Evolutionary conservation across 2,113 vertebrate genomes (phyloP).

Genomic region (Smithornis capensis): DNA sequence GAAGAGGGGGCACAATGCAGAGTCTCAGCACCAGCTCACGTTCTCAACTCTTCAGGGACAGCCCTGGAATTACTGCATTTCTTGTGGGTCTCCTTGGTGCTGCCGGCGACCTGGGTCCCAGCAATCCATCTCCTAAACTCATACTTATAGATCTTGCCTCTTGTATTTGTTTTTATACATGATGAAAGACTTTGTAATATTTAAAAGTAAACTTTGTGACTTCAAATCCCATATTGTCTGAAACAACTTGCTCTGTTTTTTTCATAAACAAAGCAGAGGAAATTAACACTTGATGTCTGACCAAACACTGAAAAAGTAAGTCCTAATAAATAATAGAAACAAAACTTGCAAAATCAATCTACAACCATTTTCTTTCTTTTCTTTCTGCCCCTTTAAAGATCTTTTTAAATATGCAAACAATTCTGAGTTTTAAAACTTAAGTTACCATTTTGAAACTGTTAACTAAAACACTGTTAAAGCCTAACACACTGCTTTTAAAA

Average conservation of each 20-base stretch:
- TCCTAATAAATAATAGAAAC: not conserved
- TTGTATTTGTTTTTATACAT: not conserved
- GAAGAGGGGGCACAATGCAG: rapidly evolving
- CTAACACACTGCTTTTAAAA: not conserved
- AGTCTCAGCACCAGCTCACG: not conserved
- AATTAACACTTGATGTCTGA: not conserved
- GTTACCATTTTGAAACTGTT: not conserved
- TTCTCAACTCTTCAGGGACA: not conserved
- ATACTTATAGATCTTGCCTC: not conserved
- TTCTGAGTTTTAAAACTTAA: not conserved
- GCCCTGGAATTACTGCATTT: not conserved
- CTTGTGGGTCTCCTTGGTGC: not conserved
- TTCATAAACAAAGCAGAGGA: not conserved
- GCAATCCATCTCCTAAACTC: not conserved
- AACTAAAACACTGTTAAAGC: not conserved
- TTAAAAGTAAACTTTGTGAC: not conserved
- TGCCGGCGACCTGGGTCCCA: not conserved
- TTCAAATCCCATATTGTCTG: not conserved
- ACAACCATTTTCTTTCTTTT: not conserved
- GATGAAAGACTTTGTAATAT: not conserved
- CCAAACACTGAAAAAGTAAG: not conserved
- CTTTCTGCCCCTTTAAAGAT: not conserved
- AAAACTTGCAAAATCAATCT: not conserved
- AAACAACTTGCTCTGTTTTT: not conserved
- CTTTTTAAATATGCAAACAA: not conserved